Percentiles rank a stretch among this genome's conserved stretches.
Evolutionary conservation across 1,140 invertebrate genomes (phyloP).

Genomic region (Meloidogyne hapla): DNA sequence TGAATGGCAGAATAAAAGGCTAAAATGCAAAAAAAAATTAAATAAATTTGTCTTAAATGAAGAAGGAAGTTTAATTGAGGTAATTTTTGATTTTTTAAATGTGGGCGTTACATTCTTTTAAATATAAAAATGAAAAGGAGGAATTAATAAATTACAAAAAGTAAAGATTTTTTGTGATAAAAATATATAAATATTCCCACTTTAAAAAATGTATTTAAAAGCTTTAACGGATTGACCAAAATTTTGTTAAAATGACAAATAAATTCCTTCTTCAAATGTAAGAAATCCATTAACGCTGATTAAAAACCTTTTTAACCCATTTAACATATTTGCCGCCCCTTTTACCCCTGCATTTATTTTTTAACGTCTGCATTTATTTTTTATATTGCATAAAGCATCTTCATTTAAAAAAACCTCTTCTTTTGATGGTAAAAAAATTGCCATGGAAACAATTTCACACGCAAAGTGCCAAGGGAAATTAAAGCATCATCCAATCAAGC

Average conservation of each 20-base stretch:
- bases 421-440: background rate
- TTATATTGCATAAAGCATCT: background rate
- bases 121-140: too few species aligned
- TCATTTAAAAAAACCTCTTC: slow-evolving; percentile 1
- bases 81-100: too few species aligned
- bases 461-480: background rate
- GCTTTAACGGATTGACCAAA: too few species aligned
- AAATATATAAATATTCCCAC: too few species aligned
- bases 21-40: background rate
- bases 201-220: too few species aligned
- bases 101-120: too few species aligned
- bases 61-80: too few species aligned
- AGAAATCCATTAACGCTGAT: background rate
- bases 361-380: background rate
- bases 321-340: background rate
- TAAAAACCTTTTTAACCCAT: background rate
- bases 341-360: background rate
- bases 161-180: too few species aligned
- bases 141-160: too few species aligned
- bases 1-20: background rate
- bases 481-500: background rate
- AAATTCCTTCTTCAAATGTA: background rate
- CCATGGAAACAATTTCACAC: background rate
- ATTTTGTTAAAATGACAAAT: background rate
- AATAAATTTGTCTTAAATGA: too few species aligned